Evolutionary conservation across 2,888 invertebrate species (phyloP), one percentile per base, ranked within the genome.

Genomic region (Clunio marinus): DNA sequence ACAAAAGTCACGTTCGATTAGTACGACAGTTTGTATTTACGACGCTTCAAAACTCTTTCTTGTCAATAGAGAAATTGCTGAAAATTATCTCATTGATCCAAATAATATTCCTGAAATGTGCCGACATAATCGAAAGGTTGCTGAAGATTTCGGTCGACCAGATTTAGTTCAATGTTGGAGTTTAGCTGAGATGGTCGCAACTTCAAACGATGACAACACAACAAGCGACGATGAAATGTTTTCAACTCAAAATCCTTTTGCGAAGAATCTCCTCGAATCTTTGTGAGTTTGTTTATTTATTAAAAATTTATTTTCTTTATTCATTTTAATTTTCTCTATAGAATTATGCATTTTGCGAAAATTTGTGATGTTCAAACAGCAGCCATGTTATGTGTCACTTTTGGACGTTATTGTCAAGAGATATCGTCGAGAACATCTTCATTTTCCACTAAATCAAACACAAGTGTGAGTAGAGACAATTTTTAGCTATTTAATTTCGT

Each of bases 111-210:
- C 67, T 5, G 86, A 83, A 13, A 91, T 92, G 82, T 95, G 95
- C 75, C 85, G 85, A 66, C 85, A 84, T 72, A 96, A 96, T 79
- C 88, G 90, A 1, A 84, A 84, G 72, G 83, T 88, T 1, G 92
- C 93, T 3, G 87, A 89, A 10, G 83, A 84, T 2, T 81, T 86
- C 63, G 91, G 91, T 0, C 85, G 94, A 63, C 82, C 84, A 67
- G 96, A 96, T 77, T 79, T 95, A 69, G 87, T 91, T 15, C 92
- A 93, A 77, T 89, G 93, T 46, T 96, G 96, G 96, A 86, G 86
- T 28, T 80, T 95, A 72, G 90, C 92, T 1, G 88, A 88, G 71
- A 80, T 91, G 66, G 86, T 90, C 28, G 85, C 86, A 8, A 78
- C 78, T 0, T 77, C 83, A 0, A 75, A 81, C 8, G 71, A 72